Conservation (phyloP, 2,113 vertebrate species). For the Mormoops blainvillei region DNA sequence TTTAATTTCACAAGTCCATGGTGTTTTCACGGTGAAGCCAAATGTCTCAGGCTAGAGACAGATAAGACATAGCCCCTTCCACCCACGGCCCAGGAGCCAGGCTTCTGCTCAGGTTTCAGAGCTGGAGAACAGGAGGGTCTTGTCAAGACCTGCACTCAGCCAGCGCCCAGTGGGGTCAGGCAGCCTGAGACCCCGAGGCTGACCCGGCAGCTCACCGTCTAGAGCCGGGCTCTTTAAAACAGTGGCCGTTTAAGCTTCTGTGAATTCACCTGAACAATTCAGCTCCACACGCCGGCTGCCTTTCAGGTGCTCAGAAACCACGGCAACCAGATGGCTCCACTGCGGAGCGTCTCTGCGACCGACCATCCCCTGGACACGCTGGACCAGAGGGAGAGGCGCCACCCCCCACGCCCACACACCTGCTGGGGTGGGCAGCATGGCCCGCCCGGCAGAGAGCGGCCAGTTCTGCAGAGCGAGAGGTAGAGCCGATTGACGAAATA, state of each 20-base stretch:
- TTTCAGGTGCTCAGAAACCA: background rate
- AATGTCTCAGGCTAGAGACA: background rate
- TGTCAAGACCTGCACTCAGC: background rate
- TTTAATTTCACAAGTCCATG: constrained; percentile 33
- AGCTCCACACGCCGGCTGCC: background rate
- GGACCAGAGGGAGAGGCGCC: background rate
- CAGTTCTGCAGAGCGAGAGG: background rate
- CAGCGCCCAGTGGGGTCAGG: background rate
- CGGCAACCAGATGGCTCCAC: rapidly evolving
- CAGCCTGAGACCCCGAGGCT: rapidly evolving
- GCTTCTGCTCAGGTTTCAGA: background rate
- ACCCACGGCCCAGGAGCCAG: background rate
- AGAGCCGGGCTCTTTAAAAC: background rate
- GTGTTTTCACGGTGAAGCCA: constrained; percentile 26
- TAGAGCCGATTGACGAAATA: background rate
- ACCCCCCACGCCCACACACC: too few species aligned
- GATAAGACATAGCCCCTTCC: background rate
- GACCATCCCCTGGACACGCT: background rate
- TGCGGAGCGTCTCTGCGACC: rapidly evolving
- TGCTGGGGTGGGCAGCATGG: rapidly evolving
- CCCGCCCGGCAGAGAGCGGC: background rate
- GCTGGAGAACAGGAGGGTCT: background rate
- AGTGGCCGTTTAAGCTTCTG: background rate
- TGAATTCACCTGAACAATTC: background rate
- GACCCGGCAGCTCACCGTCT: background rate